phyloP scores from a whole-genome alignment of 2,113 vertebrate species.

The Zosterops pallidus region DNA sequence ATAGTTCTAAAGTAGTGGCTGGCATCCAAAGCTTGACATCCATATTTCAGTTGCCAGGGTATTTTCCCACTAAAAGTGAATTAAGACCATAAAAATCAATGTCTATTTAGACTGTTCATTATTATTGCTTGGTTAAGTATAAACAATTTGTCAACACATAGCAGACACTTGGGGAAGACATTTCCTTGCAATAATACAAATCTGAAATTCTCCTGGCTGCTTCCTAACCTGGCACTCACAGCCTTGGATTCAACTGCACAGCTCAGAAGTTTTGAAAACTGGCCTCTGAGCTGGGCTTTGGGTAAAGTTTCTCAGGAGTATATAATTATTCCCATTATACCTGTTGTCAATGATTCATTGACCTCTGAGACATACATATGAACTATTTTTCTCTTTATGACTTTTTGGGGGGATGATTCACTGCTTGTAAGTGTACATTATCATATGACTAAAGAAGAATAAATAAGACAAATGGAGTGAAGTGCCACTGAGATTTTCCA shows the following conservation, averaged over 20 bases:
- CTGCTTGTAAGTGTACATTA: constrained; percentile 53
- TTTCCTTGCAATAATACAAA: neutral
- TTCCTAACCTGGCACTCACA: constrained; percentile 9
- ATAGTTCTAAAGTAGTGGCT: constrained; percentile 1
- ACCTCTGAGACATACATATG: constrained; percentile 49
- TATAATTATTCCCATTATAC: constrained; percentile 76
- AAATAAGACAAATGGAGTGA: constrained; percentile 38
- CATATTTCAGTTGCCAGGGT: constrained; percentile 45
- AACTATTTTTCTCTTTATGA: constrained; percentile 71
- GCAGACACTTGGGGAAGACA: constrained; percentile 27
- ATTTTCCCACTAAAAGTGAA: constrained; percentile 56
- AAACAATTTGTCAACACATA: constrained; percentile 67
- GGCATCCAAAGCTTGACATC: constrained; percentile 29
- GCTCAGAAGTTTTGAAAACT: constrained; percentile 53
- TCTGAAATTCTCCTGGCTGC: constrained; percentile 24
- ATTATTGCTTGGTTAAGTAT: constrained; percentile 60
- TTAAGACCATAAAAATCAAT: constrained; percentile 60
- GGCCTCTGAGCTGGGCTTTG: constrained; percentile 41
- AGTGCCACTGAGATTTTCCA: constrained; percentile 56
- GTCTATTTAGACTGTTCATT: constrained; percentile 53
- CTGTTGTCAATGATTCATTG: constrained; percentile 74
- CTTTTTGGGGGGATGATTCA: constrained; percentile 74
- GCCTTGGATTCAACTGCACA: neutral
- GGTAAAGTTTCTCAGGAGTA: constrained; percentile 56
- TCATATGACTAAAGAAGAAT: constrained; percentile 66